A percentile compares a stretch with the other conserved stretches of the same genome.
These are phyloP conservation scores for Villa cingulata DNA, from an alignment of 2,888 invertebrate species.

Conservation along the genomic window DNA sequence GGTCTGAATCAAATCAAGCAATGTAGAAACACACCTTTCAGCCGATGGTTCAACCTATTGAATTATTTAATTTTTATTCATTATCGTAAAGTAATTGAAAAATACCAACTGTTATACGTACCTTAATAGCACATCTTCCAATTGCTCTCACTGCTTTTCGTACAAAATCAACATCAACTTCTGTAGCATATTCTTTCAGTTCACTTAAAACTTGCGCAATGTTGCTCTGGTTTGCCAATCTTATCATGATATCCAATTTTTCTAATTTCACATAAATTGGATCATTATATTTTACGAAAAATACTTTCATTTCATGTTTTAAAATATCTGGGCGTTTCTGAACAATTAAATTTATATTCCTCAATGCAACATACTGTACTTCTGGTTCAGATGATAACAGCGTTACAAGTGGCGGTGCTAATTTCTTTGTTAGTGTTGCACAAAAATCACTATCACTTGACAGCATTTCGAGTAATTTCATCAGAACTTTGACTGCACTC, in stretches of 20 bases:
- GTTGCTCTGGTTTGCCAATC: conserved; percentile 93
- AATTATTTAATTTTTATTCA: neutral
- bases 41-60: conserved; percentile 81
- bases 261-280: conserved; percentile 99
- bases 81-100: neutral
- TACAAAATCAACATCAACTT: conserved; percentile 99
- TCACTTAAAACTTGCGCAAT: conserved; percentile 97
- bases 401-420: conserved; percentile 98
- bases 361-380: conserved; percentile 95
- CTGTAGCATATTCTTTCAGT: conserved; percentile 96
- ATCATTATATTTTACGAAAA: conserved; percentile 99
- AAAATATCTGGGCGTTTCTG: conserved; percentile 97
- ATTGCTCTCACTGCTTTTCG: conserved; percentile 97
- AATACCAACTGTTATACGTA: conserved; percentile 5
- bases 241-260: conserved; percentile 98
- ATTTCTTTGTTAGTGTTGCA: conserved; percentile 82
- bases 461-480: conserved; percentile 98
- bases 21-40: conserved; percentile 93
- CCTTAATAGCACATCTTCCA: conserved; percentile 96
- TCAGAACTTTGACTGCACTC: conserved; percentile 92
- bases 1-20: conserved; percentile 95
- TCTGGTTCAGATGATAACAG: conserved; percentile 96
- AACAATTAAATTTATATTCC: conserved; percentile 98
- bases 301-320: conserved; percentile 99
- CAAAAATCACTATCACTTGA: conserved; percentile 89